Evolutionary conservation across 2,888 invertebrate genomes (phyloP), one percentile per base, ranked within the genome.

Genomic region (Cosmia trapezina): DNA sequence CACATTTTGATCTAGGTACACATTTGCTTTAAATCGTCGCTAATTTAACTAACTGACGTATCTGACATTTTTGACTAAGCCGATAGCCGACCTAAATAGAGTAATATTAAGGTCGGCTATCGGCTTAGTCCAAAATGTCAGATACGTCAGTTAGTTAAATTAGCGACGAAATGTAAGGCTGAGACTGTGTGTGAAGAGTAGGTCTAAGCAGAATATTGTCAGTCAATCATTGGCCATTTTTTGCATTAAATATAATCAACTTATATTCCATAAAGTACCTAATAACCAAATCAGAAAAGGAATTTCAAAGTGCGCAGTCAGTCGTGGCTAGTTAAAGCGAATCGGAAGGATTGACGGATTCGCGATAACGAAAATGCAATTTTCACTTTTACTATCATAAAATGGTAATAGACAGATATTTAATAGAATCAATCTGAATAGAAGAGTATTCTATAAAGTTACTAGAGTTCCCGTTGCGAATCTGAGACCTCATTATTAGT

Each of bases 271-370:
- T 9, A 2, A 45, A 28, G 54, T 37, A 57, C 14, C 5, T 28
- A 45, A 51, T 37, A 63, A 71, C 43, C 1, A 51, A 64, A 75
- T 59, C 19, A 49, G n/a, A 63, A 33, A 45, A 37, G 28, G 37
- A 64, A 64, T 49, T 49, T 63, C 54, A 41, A 12, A 63, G 33
- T 63, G 70, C 45, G 41, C 76, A 76, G 70, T 63, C 51, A 77
- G 47, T 7, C 77, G 63, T 53, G 43, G 47, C 63, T 76, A 76
- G 70, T 69, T 53, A 75, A 75, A 61, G 61, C 62, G 70, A 70
- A 53, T 76, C 51, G 22, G 49, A 53, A 54, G 53, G 53, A 75
- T 76, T 63, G 59, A 62, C 77, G 70, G 76, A 63, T 76, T 63
- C 59, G 47, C 22, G 62, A 70, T 53, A 49, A 17, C 59, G 45